phyloP scores from a whole-genome alignment of 2,888 invertebrate species.

The Eudasyphora cyanicolor region DNA sequence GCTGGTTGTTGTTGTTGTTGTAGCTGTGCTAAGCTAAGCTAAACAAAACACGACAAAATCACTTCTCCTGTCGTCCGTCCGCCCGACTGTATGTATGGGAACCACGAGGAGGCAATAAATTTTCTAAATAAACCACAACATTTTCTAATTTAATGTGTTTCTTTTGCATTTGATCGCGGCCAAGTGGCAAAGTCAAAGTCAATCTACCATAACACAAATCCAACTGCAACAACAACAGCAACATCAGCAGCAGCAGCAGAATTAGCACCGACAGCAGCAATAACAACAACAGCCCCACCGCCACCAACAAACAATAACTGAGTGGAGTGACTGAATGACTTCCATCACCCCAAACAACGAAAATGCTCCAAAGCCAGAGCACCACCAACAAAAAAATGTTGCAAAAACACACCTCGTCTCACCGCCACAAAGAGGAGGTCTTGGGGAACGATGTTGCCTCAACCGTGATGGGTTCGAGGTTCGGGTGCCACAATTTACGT shows the following conservation, averaged over 20 bases:
- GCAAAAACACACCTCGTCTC: conserved; percentile 33
- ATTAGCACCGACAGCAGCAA: conserved; percentile 1
- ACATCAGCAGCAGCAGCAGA: not conserved
- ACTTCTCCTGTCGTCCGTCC: not conserved
- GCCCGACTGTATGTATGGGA: conserved; percentile 18
- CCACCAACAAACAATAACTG: conserved; percentile 32
- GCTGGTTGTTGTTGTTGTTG: no score
- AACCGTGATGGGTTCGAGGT: conserved; percentile 25
- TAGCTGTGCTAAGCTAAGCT: not conserved
- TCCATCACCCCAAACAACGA: conserved; percentile 49
- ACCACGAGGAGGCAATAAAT: conserved; percentile 43
- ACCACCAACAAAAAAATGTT: conserved; percentile 30
- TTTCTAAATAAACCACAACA: conserved; percentile 45
- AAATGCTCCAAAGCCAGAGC: not conserved
- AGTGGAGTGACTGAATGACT: conserved; percentile 49
- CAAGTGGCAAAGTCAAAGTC: conserved; percentile 67
- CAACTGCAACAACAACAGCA: conserved; percentile 12
- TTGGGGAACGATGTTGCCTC: conserved; percentile 23
- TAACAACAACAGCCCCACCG: conserved; percentile 5
- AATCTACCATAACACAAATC: conserved; percentile 66
- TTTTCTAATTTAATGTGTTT: conserved; percentile 27
- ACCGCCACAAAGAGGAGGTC: not conserved
- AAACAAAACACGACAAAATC: conserved; percentile 29
- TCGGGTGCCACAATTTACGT: conserved; percentile 61
- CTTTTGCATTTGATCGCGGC: conserved; percentile 37